Base-by-base conservation (phyloP, 1,140 invertebrate species). In the Prorops nasuta region DNA sequence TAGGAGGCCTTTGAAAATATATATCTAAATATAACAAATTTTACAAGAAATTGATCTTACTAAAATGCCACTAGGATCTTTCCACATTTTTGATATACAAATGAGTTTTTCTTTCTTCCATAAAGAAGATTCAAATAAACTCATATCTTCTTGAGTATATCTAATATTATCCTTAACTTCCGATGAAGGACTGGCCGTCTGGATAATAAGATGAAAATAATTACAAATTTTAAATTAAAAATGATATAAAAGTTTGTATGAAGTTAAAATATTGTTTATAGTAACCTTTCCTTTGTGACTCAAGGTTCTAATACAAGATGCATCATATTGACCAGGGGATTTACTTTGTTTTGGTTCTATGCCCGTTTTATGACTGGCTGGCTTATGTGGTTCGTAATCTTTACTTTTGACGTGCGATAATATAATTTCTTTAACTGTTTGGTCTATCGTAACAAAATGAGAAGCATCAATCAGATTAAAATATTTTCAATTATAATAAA, bases 101-200 rank as follows among this genome's bases (percentile, higher is more conserved):
- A 70, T 69, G 36, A 51, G 40, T 37, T 67, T 64, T 34, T 72
- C 69, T 32, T 64, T 69, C 35, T 46, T 58, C 69, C 69, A 72
- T 9, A 69, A 46, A 12, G 64, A 67, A 2, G 66, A 42, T 44
- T 69, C 69, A 24, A 70, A 69, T n/a, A 68, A 66, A 16, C 40
- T 63, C 45, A n/a, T n/a, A n/a, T n/a, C n/a, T n/a, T n/a, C n/a
- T n/a, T n/a, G n/a, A n/a, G n/a, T n/a, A n/a, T n/a, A n/a, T n/a
- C n/a, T n/a, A n/a, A n/a, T n/a, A n/a, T n/a, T n/a, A n/a, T n/a
- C n/a, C n/a, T n/a, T n/a, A n/a, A n/a, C n/a, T n/a, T n/a, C n/a
- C n/a, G n/a, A n/a, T n/a, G n/a, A n/a, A n/a, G n/a, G n/a, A n/a
- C n/a, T n/a, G n/a, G n/a, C n/a, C n/a, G n/a, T n/a, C n/a, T n/a